Conservation (phyloP, 2,888 invertebrate genomes). For the Diaperis boleti region DNA sequence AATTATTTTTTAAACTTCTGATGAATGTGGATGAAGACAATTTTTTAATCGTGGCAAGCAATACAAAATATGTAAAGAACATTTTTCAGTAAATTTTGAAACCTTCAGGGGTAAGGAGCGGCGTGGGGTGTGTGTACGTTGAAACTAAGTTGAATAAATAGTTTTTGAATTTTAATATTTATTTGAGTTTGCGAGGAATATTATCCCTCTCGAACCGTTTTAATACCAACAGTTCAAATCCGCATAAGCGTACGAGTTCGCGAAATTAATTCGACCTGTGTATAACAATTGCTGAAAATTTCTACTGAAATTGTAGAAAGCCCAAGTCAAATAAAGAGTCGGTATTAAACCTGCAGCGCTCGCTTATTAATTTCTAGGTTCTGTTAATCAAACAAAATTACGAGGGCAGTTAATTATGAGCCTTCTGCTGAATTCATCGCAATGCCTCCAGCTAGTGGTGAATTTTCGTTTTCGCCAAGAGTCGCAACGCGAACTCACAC, state of each 20-base stretch:
- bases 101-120: no score
- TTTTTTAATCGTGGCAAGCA: no score
- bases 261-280: conserved; percentile 30
- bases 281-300: conserved; percentile 55
- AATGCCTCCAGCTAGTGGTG: conserved; percentile 28
- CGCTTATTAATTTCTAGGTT: conserved; percentile 62
- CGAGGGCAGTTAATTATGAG: conserved; percentile 61
- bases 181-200: no score
- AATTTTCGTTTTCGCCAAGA: conserved; percentile 33
- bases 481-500: conserved; percentile 10
- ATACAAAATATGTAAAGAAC: no score
- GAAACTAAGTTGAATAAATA: no score
- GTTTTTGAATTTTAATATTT: no score
- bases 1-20: no score
- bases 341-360: conserved; percentile 58
- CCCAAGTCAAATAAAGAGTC: conserved; percentile 59
- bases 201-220: background rate
- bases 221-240: conserved; percentile 4
- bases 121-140: no score
- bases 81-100: no score
- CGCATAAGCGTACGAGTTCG: conserved; percentile 19
- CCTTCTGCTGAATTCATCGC: conserved; percentile 57
- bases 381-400: conserved; percentile 61
- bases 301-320: conserved; percentile 39
- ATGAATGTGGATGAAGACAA: no score